Conservation (phyloP, 1,140 invertebrate species). For the Thaumetopoea pityocampa region DNA sequence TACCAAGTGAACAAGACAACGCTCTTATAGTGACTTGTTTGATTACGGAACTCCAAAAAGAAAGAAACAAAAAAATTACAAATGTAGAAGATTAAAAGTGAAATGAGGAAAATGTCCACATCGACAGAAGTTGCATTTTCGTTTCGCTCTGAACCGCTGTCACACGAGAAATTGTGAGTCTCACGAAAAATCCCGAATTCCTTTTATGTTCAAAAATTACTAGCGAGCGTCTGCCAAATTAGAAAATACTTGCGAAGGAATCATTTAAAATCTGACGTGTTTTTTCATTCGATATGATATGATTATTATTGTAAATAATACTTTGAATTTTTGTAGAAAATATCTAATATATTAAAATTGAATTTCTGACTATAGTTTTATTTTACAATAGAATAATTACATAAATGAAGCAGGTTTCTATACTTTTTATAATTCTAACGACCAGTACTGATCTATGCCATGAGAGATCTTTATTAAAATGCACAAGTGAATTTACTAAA, state of each 20-base stretch:
- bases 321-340: neutral
- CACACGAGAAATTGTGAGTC: conserved; percentile 7
- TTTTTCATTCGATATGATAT: neutral
- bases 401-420: too few species aligned
- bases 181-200: conserved; percentile 2
- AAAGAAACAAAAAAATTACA: neutral
- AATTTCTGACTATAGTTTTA: too few species aligned
- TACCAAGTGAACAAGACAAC: neutral
- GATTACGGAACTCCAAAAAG: neutral
- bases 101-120: conserved; percentile 7
- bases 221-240: conserved; percentile 7
- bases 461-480: too few species aligned
- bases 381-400: too few species aligned
- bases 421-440: too few species aligned
- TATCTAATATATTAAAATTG: too few species aligned
- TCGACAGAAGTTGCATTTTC: conserved; percentile 9
- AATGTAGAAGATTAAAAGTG: conserved; percentile 12
- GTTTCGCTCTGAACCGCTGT: conserved; percentile 4
- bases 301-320: neutral
- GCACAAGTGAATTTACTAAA: too few species aligned
- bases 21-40: neutral
- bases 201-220: conserved; percentile 12
- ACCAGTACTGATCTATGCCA: too few species aligned
- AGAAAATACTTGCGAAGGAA: conserved; percentile 6
- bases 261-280: neutral